A percentile compares a stretch with the other conserved stretches of the same genome.
phyloP scores from a whole-genome alignment of 35 echinoderm and acorn worm genomes.

The Heliocidaris erythrogramma region DNA sequence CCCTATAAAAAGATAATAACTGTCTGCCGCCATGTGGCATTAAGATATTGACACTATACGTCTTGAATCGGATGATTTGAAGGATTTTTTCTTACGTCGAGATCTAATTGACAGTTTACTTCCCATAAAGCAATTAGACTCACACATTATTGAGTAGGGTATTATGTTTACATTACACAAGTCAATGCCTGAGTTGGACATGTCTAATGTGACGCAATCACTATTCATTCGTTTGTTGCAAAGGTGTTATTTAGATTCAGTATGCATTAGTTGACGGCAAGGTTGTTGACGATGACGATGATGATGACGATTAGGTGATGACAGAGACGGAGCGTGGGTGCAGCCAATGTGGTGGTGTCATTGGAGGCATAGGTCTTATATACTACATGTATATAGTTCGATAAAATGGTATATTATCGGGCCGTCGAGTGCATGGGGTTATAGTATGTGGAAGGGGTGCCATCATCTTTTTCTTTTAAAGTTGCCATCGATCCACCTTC shows the following conservation, averaged over 20 bases:
- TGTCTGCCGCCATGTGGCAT: neutral
- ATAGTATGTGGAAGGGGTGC: too few relatives aligned
- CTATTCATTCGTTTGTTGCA: neutral
- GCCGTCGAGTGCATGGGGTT: too few relatives aligned
- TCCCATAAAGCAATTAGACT: neutral
- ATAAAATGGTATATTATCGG: too few relatives aligned
- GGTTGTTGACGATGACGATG: too few relatives aligned
- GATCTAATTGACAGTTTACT: neutral
- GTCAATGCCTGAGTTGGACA: neutral
- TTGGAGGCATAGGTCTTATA: too few relatives aligned
- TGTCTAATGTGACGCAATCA: neutral
- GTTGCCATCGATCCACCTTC: too few relatives aligned
- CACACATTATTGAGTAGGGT: neutral
- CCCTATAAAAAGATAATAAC: neutral
- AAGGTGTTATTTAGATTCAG: neutral
- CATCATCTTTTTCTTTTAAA: too few relatives aligned
- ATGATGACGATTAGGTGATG: too few relatives aligned
- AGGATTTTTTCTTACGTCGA: neutral
- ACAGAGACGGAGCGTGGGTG: too few relatives aligned
- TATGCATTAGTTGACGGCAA: neutral
- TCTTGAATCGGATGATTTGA: conserved; percentile 1
- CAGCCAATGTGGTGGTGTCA: too few relatives aligned
- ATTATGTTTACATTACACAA: neutral
- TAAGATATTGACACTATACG: neutral
- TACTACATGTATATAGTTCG: too few relatives aligned